Evolutionary conservation across 2,888 invertebrate species (phyloP).

Genomic region (Phlogophora meticulosa): DNA sequence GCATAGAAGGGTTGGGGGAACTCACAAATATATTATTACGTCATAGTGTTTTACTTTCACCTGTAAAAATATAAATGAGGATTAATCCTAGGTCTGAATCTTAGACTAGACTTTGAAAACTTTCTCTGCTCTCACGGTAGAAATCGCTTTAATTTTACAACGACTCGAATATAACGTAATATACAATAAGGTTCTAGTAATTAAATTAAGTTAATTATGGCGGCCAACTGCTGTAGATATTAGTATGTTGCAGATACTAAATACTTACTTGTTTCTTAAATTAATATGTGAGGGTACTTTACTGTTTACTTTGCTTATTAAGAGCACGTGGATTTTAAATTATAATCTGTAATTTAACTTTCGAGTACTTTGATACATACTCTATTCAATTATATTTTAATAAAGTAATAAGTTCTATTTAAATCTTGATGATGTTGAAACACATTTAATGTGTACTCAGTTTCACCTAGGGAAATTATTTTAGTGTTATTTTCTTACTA

Average conservation of each 20-base stretch:
- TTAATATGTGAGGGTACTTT: conserved; percentile 29
- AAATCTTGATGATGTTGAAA: background rate
- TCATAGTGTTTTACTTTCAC: no score
- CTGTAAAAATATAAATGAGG: no score
- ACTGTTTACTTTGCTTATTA: conserved; percentile 14
- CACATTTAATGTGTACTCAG: background rate
- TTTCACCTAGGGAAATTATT: conserved; percentile 22
- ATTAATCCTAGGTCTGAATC: no score
- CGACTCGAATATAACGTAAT: conserved; percentile 47
- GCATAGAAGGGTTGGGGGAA: no score
- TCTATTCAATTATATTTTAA: conserved; percentile 5
- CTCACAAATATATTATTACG: no score
- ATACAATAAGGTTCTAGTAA: conserved; percentile 32
- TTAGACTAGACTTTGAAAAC: no score
- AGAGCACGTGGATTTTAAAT: background rate
- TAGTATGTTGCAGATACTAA: conserved; percentile 30
- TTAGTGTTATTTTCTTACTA: background rate
- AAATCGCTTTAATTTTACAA: conserved; percentile 44
- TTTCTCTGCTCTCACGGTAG: background rate
- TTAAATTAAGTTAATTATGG: conserved; percentile 45
- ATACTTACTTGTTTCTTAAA: conserved; percentile 45
- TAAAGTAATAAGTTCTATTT: background rate
- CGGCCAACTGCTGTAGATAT: conserved; percentile 36
- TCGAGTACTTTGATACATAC: background rate
- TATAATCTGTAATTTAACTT: background rate